A percentile compares a stretch with the other conserved stretches of the same genome.
These are phyloP conservation scores for Syngnathus rostellatus DNA, from an alignment of 2,797 vertebrate species.

Conservation along the genomic window DNA sequence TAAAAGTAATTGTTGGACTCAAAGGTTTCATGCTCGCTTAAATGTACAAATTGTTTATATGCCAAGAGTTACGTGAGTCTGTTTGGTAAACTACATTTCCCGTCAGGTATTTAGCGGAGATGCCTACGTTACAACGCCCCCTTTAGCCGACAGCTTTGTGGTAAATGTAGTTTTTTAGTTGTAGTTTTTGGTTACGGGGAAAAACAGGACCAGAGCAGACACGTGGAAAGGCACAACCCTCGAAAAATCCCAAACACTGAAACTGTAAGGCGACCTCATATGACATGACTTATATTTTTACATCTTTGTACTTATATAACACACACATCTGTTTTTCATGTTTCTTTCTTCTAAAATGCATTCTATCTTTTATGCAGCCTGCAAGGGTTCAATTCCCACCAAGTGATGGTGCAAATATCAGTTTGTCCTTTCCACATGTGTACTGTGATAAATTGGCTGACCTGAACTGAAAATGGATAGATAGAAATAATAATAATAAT, in stretches of 20 bases:
- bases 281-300: not conserved
- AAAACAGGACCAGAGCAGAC: conserved; percentile 41
- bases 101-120: not conserved
- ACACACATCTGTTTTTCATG: not conserved
- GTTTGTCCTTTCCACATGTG: too few species aligned
- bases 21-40: not conserved
- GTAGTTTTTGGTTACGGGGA: conserved; percentile 30
- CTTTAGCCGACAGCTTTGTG: conserved; percentile 10
- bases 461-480: not conserved
- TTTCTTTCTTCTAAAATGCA: not conserved
- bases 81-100: conserved; percentile 49
- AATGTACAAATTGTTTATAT: too few species aligned
- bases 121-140: not conserved
- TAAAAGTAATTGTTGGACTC: not conserved
- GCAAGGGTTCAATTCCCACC: too few species aligned
- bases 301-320: not conserved
- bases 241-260: conserved; percentile 3
- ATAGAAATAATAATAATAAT: conserved; percentile 3
- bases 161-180: conserved; percentile 51
- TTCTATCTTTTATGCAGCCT: not conserved
- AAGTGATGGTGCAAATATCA: too few species aligned
- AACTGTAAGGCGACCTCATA: not conserved
- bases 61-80: fast-evolving
- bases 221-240: conserved; percentile 57
- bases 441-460: too few species aligned